These are phyloP conservation scores for Cosmia trapezina DNA, from an alignment of 2,888 invertebrate genomes.

Conservation along the genomic window DNA sequence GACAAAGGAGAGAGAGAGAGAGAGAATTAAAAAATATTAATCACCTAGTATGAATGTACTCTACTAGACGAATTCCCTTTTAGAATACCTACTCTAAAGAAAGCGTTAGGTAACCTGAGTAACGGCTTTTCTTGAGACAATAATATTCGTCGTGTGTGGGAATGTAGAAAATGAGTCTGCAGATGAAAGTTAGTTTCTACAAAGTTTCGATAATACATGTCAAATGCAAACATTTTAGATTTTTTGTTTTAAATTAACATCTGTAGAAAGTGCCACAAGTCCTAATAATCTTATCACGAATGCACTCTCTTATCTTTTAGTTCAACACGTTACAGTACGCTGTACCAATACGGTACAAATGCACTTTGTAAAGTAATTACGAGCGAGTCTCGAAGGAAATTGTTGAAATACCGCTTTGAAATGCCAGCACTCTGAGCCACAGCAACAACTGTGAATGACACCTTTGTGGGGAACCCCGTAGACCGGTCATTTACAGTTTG, in stretches of 20 bases:
- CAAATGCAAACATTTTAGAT: background rate
- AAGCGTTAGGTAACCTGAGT: conserved; percentile 28
- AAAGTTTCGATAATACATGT: conserved; percentile 22
- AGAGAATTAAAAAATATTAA: background rate
- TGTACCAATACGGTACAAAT: conserved; percentile 36
- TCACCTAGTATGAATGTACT: conserved; percentile 4
- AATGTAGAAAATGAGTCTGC: conserved; percentile 34
- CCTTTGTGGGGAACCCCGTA: conserved; percentile 39
- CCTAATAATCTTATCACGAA: conserved; percentile 35
- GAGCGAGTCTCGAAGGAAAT: conserved; percentile 34
- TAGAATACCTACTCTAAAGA: background rate
- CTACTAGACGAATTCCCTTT: background rate
- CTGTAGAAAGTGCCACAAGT: conserved; percentile 12
- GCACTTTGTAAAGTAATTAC: conserved; percentile 37
- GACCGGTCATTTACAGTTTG: conserved; percentile 28
- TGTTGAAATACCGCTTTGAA: conserved; percentile 48
- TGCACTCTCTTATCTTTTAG: conserved; percentile 47
- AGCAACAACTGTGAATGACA: conserved; percentile 47
- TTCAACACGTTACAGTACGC: conserved; percentile 30
- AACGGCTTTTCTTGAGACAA: conserved; percentile 40
- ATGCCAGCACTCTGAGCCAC: conserved; percentile 29
- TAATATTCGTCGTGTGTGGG: conserved; percentile 29
- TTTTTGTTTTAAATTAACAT: conserved; percentile 6
- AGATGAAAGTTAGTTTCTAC: conserved; percentile 39
- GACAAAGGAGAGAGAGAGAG: background rate